A percentile compares a stretch with the other conserved stretches of the same genome.
phyloP scores from a whole-genome alignment of 2,113 vertebrate genomes.

The Antigone vipio region DNA sequence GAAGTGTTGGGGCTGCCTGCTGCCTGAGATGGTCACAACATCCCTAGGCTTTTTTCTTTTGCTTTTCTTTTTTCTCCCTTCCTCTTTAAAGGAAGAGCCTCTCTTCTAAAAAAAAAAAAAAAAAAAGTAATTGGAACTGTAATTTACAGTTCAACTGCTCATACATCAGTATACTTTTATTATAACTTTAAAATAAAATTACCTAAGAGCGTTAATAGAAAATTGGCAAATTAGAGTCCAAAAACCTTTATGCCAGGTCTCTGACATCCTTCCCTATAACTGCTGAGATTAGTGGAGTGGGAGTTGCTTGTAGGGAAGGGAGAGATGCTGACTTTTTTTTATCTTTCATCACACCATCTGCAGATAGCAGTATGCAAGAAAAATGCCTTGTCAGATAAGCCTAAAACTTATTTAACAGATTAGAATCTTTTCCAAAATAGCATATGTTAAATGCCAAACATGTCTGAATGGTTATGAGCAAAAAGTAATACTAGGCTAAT shows the following conservation, averaged over 20 bases:
- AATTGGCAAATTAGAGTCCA: not conserved
- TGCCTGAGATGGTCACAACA: conserved; percentile 5
- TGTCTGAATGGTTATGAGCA: conserved; percentile 19
- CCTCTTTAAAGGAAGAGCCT: not conserved
- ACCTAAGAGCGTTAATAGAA: not conserved
- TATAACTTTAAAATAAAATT: not conserved
- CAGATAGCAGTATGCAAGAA: conserved; percentile 46
- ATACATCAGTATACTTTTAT: not conserved
- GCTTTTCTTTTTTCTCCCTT: not conserved
- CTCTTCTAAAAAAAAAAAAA: not conserved
- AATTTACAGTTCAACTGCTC: not conserved
- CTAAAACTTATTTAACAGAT: conserved; percentile 69
- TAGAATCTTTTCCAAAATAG: conserved; percentile 41
- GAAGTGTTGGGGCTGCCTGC: not conserved
- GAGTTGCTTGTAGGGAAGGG: not conserved
- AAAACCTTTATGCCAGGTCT: not conserved
- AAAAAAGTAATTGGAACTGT: not conserved
- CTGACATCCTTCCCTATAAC: not conserved
- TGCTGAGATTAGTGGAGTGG: not conserved
- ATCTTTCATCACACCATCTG: conserved; percentile 39
- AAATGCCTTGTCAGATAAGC: conserved; percentile 52
- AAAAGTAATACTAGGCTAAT: conserved; percentile 44
- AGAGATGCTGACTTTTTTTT: not conserved
- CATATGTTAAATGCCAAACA: conserved; percentile 56
- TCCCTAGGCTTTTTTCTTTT: not conserved